A percentile compares a stretch with the other conserved stretches of the same genome.
Evolutionary conservation across 2,113 vertebrate species (phyloP).

Genomic region (Pomatostomus ruficeps): DNA sequence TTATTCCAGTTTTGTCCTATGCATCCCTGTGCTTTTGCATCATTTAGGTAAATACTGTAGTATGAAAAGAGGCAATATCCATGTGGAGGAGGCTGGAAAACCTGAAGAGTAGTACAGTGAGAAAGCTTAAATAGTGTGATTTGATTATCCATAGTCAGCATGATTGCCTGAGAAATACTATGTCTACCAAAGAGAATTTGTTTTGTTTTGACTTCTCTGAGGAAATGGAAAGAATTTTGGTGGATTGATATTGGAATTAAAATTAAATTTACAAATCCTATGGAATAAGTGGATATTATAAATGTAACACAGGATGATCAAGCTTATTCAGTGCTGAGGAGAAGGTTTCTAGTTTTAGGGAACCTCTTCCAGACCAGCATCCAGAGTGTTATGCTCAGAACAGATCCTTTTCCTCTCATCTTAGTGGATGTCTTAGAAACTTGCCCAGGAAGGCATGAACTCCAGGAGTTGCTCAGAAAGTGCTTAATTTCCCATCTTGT

Average conservation of each 20-base stretch:
- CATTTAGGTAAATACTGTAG: background rate
- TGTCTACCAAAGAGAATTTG: background rate
- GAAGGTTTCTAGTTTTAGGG: background rate
- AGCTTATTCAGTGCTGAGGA: background rate
- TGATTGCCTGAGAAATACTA: background rate
- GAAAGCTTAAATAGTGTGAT: background rate
- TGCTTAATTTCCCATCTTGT: background rate
- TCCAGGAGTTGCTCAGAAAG: background rate
- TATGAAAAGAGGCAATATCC: background rate
- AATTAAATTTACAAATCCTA: background rate
- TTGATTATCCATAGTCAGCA: background rate
- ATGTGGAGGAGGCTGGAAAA: background rate
- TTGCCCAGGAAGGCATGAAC: background rate
- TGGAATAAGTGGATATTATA: background rate
- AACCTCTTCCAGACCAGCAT: background rate
- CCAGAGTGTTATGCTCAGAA: background rate
- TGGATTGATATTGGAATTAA: background rate
- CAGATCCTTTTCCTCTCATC: background rate
- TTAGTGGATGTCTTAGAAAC: background rate
- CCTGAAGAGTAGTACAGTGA: background rate
- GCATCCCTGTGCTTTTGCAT: background rate
- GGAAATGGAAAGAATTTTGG: background rate
- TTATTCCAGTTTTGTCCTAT: background rate
- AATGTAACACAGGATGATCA: background rate
- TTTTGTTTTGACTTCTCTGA: background rate